These are phyloP conservation scores for Salvelinus namaycush DNA, from an alignment of 2,113 vertebrate genomes.

Conservation along the genomic window DNA sequence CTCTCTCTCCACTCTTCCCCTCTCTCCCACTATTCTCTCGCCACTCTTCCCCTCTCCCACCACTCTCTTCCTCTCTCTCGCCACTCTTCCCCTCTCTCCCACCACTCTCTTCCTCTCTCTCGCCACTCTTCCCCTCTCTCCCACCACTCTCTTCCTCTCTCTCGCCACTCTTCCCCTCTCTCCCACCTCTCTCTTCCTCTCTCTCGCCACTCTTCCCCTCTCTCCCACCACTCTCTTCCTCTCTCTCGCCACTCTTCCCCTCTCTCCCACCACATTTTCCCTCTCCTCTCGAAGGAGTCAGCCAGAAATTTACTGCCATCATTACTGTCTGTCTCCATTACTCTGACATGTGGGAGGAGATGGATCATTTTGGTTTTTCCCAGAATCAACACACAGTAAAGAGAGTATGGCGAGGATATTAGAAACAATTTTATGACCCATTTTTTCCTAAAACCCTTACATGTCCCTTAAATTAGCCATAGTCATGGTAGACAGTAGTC, in stretches of 20 bases:
- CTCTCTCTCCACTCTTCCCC: too few species aligned
- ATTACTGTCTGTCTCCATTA: slow-evolving; percentile 46
- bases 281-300: slow-evolving; percentile 37
- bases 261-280: background rate
- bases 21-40: background rate
- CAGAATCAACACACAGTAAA: slow-evolving; percentile 32
- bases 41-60: background rate
- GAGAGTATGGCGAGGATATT: slow-evolving; percentile 17
- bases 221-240: too few species aligned
- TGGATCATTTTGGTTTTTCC: slow-evolving; percentile 28
- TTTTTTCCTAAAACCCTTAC: slow-evolving; percentile 25
- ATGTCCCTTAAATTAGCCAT: slow-evolving; percentile 14
- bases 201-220: background rate
- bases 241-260: background rate
- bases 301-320: slow-evolving; percentile 48
- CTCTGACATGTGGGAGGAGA: slow-evolving; percentile 42
- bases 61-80: background rate
- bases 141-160: too few species aligned
- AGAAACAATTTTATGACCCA: slow-evolving; percentile 32
- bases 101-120: background rate
- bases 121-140: slow-evolving; percentile 13
- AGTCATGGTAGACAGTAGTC: slow-evolving; percentile 37
- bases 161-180: background rate
- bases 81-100: too few species aligned
- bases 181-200: slow-evolving; percentile 28